These are phyloP conservation scores for Trissoscelio sp. DNA, from an alignment of 2,888 invertebrate genomes.

Conservation along the genomic window DNA sequence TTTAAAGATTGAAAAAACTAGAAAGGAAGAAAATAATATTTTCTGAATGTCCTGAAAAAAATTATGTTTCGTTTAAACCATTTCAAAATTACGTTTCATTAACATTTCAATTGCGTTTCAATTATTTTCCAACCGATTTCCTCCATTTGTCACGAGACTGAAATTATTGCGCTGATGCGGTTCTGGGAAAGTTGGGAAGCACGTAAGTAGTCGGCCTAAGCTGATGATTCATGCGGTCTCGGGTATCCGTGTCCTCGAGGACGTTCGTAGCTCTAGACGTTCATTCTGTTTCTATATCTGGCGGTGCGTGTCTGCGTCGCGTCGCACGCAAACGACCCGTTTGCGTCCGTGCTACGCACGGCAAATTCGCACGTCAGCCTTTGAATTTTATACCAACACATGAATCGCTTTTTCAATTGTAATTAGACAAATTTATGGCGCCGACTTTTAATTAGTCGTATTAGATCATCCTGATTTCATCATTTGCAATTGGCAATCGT, in stretches of 20 bases:
- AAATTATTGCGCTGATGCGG: no score
- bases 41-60: no score
- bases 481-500: not conserved
- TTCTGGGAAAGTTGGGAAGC: not conserved
- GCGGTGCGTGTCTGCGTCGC: not conserved
- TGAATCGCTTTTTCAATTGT: no score
- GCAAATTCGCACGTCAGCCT: not conserved
- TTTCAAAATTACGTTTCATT: no score
- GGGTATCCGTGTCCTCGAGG: not conserved
- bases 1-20: no score
- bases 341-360: not conserved
- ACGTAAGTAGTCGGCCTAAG: not conserved
- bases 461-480: not conserved
- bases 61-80: no score
- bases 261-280: not conserved
- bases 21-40: no score
- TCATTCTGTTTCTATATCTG: not conserved
- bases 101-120: no score
- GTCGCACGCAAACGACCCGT: not conserved
- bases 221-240: constrained; percentile 2
- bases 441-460: no score
- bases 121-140: no score
- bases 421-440: no score
- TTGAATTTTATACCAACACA: not conserved
- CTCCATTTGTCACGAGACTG: not conserved